phyloP scores from a whole-genome alignment of 2,113 vertebrate genomes.

The Alosa alosa region DNA sequence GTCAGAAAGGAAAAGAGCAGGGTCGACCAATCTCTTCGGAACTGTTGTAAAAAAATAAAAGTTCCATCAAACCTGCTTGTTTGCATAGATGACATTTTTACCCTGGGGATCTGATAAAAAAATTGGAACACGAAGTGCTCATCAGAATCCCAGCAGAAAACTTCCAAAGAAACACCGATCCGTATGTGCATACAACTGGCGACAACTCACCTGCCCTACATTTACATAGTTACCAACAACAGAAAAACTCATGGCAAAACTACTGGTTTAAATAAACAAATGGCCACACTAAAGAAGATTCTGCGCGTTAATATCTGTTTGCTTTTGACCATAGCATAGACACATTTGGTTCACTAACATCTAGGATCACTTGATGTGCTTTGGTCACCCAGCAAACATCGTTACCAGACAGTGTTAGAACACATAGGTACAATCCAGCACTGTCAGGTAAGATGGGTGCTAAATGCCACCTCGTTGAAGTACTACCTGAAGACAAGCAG shows the following conservation, averaged over 20 bases:
- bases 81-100: not conserved
- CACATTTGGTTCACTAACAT: not conserved
- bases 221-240: constrained; percentile 23
- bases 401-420: constrained; percentile 99
- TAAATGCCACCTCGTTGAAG: constrained; percentile 70
- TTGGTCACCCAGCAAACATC: constrained; percentile 93
- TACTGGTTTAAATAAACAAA: not conserved
- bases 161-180: constrained; percentile 31
- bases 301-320: not conserved
- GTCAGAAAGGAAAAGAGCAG: constrained; percentile 6
- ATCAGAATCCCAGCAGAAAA: not conserved
- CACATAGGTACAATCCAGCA: constrained; percentile 89
- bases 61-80: not conserved
- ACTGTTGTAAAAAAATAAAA: not conserved
- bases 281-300: not conserved
- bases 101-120: constrained; percentile 1
- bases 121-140: not conserved
- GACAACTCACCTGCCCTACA: constrained; percentile 21
- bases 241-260: constrained; percentile 27
- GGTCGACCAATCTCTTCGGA: not conserved
- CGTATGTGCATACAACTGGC: constrained; percentile 20
- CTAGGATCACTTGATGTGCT: constrained; percentile 34
- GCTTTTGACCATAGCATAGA: not conserved
- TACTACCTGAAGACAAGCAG: not conserved
- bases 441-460: constrained; percentile 99